Base-by-base conservation (phyloP, 2,888 invertebrate genomes). In the Cheilosia vulpina region DNA sequence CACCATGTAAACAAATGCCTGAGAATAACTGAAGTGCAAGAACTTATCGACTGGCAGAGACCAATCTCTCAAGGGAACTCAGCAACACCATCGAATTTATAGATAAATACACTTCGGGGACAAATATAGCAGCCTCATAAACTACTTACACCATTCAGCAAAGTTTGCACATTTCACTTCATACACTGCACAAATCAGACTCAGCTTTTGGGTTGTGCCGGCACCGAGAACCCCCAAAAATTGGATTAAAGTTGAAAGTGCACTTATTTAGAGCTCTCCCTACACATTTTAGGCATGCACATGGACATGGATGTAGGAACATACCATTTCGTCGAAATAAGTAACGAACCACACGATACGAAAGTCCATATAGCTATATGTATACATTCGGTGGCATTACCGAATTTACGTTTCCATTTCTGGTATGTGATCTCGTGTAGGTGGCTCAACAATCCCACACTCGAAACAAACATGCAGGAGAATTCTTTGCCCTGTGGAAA, bases 201-300 rank as follows among this genome's bases (percentile, higher is more conserved):
- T 38, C 13, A 13, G 11, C 77, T 21, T 38, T 47, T 53, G 50
- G 41, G 21, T 57, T 55, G 41, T 21, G 52, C 52, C 24, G 13
- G 17, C 41, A 45, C 27, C 27, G 58, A 58, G 69, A 79, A 43
- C 52, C 55, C 34, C 38, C 47, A 52, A 79, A 69, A 79, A 79
- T 55, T 79, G 69, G 73, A 68, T 79, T 84, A 41, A 84, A 79
- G 68, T 84, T 75, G 58, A 69, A 58, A 84, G 66, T 53, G 83
- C 50, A 68, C 50, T 53, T 63, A 53, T 53, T 27, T 9, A 27
- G 27, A 24, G 52, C 5, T n/a, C 53, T 15, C 17, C 43, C 1
- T 57, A 27, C 31, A 13, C 31, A 41, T 27, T 27, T 34, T 34
- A 34, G 11, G 34, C 55, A 57, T 27, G 19, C 19, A 50, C 27